Evolutionary conservation across 92 coral and sea anemone genomes (phyloP).

Genomic region (Pocillopora meandrina): DNA sequence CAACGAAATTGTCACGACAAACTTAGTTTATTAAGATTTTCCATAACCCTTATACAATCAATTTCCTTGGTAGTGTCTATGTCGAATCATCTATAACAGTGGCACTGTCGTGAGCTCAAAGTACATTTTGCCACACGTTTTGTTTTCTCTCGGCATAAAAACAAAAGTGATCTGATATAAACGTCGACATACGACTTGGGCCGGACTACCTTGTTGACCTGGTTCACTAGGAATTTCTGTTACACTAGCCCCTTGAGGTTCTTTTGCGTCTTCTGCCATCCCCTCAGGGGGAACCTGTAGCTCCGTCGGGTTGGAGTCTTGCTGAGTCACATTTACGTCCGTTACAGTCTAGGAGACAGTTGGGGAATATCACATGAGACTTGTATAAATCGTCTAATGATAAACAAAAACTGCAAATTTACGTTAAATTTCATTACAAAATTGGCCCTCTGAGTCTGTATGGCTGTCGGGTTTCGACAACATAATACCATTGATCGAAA

Average conservation of each 20-base stretch:
- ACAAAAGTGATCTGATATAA: neutral
- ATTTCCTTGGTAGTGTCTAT: too few relatives aligned
- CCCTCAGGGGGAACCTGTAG: conserved; percentile 28
- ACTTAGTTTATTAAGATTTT: too few relatives aligned
- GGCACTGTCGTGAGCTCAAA: too few relatives aligned
- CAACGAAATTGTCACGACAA: too few relatives aligned
- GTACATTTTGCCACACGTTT: too few relatives aligned
- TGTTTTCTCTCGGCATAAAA: neutral
- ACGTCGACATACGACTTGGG: neutral
- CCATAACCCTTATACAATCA: too few relatives aligned
- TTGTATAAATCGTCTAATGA: too few relatives aligned
- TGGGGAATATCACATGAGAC: neutral
- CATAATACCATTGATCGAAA: neutral
- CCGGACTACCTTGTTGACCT: conserved; percentile 18
- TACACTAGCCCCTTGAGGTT: conserved; percentile 27
- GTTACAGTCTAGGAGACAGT: conserved; percentile 32
- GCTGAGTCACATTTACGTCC: conserved; percentile 23
- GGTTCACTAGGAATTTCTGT: conserved; percentile 11
- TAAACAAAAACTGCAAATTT: neutral
- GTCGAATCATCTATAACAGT: too few relatives aligned
- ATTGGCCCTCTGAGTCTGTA: neutral
- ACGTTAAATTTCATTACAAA: too few relatives aligned
- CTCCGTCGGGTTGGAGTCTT: conserved; percentile 5
- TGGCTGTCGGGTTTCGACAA: neutral
- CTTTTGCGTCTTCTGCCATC: conserved; percentile 36